Evolutionary conservation across 2,113 vertebrate species (phyloP).

Genomic region (Datnioides undecimradiatus): DNA sequence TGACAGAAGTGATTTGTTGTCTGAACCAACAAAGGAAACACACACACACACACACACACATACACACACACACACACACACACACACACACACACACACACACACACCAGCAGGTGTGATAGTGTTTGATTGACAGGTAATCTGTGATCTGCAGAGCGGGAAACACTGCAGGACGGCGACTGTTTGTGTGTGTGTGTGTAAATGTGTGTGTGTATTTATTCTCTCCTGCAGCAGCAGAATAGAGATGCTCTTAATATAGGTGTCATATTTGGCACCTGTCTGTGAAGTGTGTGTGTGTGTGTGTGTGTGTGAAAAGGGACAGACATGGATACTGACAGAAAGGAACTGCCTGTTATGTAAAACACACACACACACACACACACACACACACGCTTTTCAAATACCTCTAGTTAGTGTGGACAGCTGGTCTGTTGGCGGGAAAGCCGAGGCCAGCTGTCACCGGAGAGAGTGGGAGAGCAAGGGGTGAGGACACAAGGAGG

Average conservation of each 20-base stretch:
- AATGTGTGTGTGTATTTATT: constrained; percentile 9
- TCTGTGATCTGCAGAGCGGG: too few species aligned
- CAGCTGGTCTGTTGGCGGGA: constrained; percentile 76
- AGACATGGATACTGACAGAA: constrained; percentile 38
- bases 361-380: constrained; percentile 37
- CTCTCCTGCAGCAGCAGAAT: constrained; percentile 36
- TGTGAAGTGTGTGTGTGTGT: constrained; percentile 39
- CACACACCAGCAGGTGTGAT: too few species aligned
- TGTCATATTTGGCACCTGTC: constrained; percentile 61
- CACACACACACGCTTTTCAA: constrained; percentile 49
- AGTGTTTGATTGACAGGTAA: too few species aligned
- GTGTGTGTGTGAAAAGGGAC: constrained; percentile 1
- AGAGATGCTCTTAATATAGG: constrained; percentile 38
- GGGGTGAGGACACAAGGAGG: neutral
- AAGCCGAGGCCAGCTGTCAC: constrained; percentile 70
- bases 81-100: too few species aligned
- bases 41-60: too few species aligned
- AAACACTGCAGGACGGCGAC: too few species aligned
- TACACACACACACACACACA: too few species aligned
- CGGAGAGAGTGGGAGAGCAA: neutral
- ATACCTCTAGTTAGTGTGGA: constrained; percentile 60
- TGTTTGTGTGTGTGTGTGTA: constrained; percentile 9
- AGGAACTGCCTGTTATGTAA: constrained; percentile 53
- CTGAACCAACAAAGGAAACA: too few species aligned
- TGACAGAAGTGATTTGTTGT: too few species aligned